Evolutionary conservation across 2,113 vertebrate genomes (phyloP).

Genomic region (Heloderma charlesbogerti): DNA sequence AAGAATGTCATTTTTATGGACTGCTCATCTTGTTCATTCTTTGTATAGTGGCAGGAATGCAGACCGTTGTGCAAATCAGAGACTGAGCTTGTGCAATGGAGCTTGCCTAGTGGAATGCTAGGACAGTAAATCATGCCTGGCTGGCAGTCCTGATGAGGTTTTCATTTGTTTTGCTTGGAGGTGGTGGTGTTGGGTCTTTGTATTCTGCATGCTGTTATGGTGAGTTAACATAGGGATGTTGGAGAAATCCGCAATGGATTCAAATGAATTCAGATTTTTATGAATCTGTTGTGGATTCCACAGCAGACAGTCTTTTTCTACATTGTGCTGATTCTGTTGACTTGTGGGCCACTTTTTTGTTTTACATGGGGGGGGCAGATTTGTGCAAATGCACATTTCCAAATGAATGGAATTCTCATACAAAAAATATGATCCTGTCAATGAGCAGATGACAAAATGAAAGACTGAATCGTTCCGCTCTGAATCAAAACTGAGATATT

Average conservation of each 20-base stretch:
- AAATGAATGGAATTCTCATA: no score
- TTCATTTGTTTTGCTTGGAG: constrained; percentile 31
- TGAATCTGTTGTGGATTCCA: no score
- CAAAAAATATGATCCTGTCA: no score
- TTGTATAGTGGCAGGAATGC: constrained; percentile 69
- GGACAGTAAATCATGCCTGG: constrained; percentile 77
- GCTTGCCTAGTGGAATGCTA: constrained; percentile 65
- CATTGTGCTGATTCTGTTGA: no score
- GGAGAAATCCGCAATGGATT: background rate
- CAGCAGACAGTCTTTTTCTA: no score
- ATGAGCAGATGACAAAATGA: no score
- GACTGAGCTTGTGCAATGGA: constrained; percentile 71
- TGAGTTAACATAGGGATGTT: background rate
- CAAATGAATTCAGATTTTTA: no score
- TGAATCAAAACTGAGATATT: no score
- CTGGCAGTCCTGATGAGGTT: constrained; percentile 67
- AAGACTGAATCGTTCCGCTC: no score
- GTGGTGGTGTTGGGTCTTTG: constrained; percentile 44
- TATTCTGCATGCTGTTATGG: constrained; percentile 29
- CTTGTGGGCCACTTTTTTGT: no score
- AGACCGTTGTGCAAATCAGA: constrained; percentile 63
- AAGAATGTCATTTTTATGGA: constrained; percentile 73
- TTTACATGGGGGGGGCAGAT: no score
- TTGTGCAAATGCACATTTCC: no score
- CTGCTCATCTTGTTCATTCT: constrained; percentile 70